Evolutionary conservation across 2,888 invertebrate genomes (phyloP), one percentile per base, ranked within the genome.

Genomic region (Drosophila kuntzei): DNA sequence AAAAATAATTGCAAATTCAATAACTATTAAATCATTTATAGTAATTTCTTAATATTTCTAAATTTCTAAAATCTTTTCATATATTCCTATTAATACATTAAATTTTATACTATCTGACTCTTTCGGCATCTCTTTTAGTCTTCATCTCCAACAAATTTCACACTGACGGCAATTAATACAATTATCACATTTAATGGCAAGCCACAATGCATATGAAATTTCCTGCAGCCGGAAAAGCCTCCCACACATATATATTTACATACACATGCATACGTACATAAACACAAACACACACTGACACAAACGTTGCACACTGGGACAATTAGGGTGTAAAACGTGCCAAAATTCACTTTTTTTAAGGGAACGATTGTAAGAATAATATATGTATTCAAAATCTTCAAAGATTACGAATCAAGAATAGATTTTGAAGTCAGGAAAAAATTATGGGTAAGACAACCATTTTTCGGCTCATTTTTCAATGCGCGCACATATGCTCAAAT

Each of bases 121-220:
- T n/a, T 32, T 7, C 12, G 5, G 22, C 46, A 20, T 55, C 34
- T 20, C 20, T 60, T 44, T 29, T 25, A 46, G 27, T 9, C 29
- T 53, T 32, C 12, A 39, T 32, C 25, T 65, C 12, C 71, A 46
- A 36, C 46, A 64, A 59, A 41, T 61, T 71, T 71, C 63, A 43
- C 43, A 44, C 65, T 18, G 44, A 46, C 43, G 54, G 71, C 85
- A 85, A 87, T 85, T 85, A 85, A 85, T 79, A 76, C 78, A 87
- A 82, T 87, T 85, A 85, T 85, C 75, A 66, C 74, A 82, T 79
- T 81, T 66, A 79, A 87, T 81, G 71, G 66, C 57, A 41, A 36
- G 53, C 80, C 87, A 79, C 82, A 79, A 85, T 78, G 79, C 82
- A 85, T 79, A 79, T 71, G 71, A 68, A 71, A 82, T 77, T 76